Evolutionary conservation across 2,888 invertebrate genomes (phyloP).

Genomic region (Ferrisia virgata): DNA sequence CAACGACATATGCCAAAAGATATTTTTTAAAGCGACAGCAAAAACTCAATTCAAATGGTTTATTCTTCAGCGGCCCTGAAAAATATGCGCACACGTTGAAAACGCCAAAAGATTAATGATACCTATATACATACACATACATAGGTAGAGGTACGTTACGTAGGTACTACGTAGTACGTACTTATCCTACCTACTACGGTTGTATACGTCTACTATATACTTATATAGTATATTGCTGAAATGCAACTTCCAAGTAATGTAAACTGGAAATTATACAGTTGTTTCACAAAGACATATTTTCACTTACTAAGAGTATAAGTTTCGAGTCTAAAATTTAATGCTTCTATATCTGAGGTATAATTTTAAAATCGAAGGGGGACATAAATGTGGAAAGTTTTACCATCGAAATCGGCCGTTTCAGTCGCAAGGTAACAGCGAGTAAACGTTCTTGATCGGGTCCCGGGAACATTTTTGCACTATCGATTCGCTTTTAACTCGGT

Average conservation of each 20-base stretch:
- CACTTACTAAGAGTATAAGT: not conserved
- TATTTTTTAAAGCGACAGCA: conserved; percentile 4
- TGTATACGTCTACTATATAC: no score
- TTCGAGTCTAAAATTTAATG: not conserved
- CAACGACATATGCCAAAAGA: conserved; percentile 18
- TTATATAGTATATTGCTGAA: no score
- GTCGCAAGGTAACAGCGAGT: conserved; percentile 6
- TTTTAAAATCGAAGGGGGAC: not conserved
- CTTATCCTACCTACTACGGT: not conserved
- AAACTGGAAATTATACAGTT: not conserved
- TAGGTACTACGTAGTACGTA: no score
- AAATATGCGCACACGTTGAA: not conserved
- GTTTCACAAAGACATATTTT: not conserved
- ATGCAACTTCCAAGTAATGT: not conserved
- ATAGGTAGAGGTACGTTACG: no score
- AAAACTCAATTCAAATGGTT: conserved; percentile 17
- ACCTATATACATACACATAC: not conserved
- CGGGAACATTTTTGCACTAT: conserved; percentile 43
- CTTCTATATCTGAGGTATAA: not conserved
- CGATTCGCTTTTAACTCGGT: conserved; percentile 34
- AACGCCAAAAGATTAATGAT: conserved; percentile 14
- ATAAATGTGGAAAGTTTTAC: conserved; percentile 1
- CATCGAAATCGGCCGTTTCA: not conserved
- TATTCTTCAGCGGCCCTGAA: not conserved
- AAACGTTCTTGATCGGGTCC: conserved; percentile 36